phyloP scores from a whole-genome alignment of 2,888 invertebrate species.

The Cepaea hortensis region DNA sequence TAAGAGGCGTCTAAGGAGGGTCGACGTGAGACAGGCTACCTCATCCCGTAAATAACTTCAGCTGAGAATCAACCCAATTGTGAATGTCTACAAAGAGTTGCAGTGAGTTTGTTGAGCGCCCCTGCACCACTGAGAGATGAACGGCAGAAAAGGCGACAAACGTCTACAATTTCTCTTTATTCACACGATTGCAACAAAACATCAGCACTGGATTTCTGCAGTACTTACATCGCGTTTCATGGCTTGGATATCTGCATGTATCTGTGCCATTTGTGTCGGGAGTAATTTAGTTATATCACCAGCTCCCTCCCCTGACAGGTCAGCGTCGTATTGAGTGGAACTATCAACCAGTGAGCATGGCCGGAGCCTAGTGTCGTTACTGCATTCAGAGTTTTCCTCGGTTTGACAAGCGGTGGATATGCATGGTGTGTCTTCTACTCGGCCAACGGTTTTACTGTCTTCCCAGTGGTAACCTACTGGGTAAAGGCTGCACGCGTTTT shows the following conservation, averaged over 20 bases:
- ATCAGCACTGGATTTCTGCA: background rate
- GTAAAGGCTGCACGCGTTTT: background rate
- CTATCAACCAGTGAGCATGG: background rate
- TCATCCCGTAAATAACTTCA: no score
- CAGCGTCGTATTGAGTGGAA: background rate
- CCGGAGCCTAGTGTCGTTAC: background rate
- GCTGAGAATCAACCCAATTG: no score
- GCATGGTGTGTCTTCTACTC: background rate
- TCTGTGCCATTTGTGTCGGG: background rate
- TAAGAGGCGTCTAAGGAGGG: no score
- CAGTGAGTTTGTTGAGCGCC: no score
- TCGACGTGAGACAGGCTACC: no score
- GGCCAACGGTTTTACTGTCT: no score
- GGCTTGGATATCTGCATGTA: background rate
- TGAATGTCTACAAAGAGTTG: no score
- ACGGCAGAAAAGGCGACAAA: no score
- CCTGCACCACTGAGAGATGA: no score
- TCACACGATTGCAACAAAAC: background rate
- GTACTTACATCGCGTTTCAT: slow-evolving; percentile 6
- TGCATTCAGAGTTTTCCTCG: background rate
- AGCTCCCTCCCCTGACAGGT: background rate
- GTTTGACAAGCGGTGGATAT: slow-evolving; percentile 7
- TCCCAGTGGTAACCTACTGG: background rate
- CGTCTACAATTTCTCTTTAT: no score
- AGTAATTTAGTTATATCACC: background rate